A percentile compares a stretch with the other conserved stretches of the same genome.
These are phyloP conservation scores for Montipora capitata DNA, from an alignment of 92 coral and sea anemone species.

Conservation along the genomic window DNA sequence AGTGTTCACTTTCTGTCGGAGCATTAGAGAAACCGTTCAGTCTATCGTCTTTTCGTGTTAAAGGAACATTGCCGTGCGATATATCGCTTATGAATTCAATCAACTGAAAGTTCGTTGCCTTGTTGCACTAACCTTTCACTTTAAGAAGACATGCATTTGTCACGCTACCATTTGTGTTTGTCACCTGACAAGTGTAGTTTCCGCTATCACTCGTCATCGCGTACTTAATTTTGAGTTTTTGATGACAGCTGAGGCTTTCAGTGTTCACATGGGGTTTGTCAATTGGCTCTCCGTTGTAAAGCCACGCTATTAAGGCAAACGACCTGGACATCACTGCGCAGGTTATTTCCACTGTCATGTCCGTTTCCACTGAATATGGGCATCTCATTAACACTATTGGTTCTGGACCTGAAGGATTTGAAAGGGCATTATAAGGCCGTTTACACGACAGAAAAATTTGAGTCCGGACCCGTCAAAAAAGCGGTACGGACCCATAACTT, in stretches of 20 bases:
- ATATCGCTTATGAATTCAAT: too few species aligned
- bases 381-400: not conserved
- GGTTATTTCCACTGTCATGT: not conserved
- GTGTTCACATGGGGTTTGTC: not conserved
- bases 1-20: too few species aligned
- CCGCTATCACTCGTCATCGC: constrained; percentile 5
- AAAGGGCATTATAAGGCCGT: too few species aligned
- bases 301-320: constrained; percentile 22
- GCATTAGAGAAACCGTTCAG: too few species aligned
- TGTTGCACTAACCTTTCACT: constrained; percentile 15
- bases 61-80: too few species aligned
- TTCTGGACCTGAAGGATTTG: not conserved
- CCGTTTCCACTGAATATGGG: not conserved
- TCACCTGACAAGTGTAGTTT: constrained; percentile 23
- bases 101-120: too few species aligned
- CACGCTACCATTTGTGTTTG: not conserved
- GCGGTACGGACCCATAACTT: too few species aligned
- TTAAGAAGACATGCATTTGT: constrained; percentile 9
- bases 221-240: constrained; percentile 30
- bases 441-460: too few species aligned
- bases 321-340: constrained; percentile 25
- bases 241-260: constrained; percentile 5
- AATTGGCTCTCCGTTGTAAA: constrained; percentile 16
- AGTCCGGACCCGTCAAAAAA: too few species aligned
- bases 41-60: too few species aligned